phyloP scores from a whole-genome alignment of 2,113 vertebrate genomes.

The Damaliscus lunatus region DNA sequence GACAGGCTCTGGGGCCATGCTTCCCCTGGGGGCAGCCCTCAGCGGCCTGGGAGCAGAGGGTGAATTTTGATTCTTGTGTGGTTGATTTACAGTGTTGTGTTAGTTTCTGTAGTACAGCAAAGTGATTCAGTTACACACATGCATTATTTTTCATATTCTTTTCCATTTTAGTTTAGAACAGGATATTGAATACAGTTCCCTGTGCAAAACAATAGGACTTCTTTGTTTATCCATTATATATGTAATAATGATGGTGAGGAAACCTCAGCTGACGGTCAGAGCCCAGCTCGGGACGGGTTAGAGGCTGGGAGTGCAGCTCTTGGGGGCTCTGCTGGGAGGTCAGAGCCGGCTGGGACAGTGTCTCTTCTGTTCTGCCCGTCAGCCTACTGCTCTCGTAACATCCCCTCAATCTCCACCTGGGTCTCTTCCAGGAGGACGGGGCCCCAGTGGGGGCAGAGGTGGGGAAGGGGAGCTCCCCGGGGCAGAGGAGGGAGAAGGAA shows the following conservation, averaged over 20 bases:
- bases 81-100: too few relatives aligned
- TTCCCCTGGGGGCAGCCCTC: background rate
- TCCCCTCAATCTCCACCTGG: background rate
- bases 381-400: background rate
- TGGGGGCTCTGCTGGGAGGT: background rate
- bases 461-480: background rate
- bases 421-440: background rate
- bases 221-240: background rate
- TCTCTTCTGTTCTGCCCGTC: background rate
- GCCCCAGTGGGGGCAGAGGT: background rate
- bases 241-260: background rate
- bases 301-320: background rate
- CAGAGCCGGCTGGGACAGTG: background rate
- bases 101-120: background rate
- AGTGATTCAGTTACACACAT: background rate
- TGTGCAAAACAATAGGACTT: background rate
- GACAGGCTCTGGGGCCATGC: background rate
- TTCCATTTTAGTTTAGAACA: background rate
- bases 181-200: background rate
- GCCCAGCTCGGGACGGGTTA: background rate
- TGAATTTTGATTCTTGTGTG: background rate
- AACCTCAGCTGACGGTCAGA: background rate
- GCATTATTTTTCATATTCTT: background rate
- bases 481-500: background rate
- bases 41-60: background rate